Evolutionary conservation across 2,888 invertebrate genomes (phyloP).

Genomic region (Leptinotarsa peninsularis): DNA sequence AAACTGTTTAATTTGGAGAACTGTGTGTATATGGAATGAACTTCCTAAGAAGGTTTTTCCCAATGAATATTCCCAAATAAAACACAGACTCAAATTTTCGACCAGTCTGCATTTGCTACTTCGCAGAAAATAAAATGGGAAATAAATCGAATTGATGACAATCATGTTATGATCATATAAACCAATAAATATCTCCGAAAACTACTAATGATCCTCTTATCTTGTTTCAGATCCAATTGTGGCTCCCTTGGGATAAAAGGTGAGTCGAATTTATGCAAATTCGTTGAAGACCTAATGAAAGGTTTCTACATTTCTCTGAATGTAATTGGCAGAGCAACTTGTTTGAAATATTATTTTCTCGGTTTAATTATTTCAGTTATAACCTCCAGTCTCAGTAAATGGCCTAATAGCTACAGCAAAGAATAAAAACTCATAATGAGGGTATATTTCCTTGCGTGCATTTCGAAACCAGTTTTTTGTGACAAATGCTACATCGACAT

Average conservation of each 20-base stretch:
- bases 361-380: slow-evolving; percentile 30
- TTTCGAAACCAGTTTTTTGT: slow-evolving; percentile 26
- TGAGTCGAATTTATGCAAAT: slow-evolving; percentile 27
- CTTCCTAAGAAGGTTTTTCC: no score
- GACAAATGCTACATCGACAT: slow-evolving; percentile 6
- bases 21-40: no score
- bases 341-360: slow-evolving; percentile 30
- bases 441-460: slow-evolving; percentile 25
- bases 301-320: slow-evolving; percentile 13
- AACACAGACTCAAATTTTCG: no score
- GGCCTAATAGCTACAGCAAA: slow-evolving; percentile 36
- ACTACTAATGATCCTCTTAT: slow-evolving; percentile 9
- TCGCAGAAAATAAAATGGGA: no score
- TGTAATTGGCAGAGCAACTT: slow-evolving; percentile 15
- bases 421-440: slow-evolving; percentile 40
- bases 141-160: neutral
- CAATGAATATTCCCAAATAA: no score
- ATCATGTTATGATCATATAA: neutral
- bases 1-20: no score
- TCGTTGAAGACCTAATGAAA: slow-evolving; percentile 1
- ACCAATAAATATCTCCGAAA: neutral
- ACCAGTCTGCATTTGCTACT: no score
- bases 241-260: slow-evolving; percentile 7
- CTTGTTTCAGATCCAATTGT: slow-evolving; percentile 9
- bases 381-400: slow-evolving; percentile 30